Conservation (phyloP, 2,113 vertebrate species). For the Grallaria varia region DNA sequence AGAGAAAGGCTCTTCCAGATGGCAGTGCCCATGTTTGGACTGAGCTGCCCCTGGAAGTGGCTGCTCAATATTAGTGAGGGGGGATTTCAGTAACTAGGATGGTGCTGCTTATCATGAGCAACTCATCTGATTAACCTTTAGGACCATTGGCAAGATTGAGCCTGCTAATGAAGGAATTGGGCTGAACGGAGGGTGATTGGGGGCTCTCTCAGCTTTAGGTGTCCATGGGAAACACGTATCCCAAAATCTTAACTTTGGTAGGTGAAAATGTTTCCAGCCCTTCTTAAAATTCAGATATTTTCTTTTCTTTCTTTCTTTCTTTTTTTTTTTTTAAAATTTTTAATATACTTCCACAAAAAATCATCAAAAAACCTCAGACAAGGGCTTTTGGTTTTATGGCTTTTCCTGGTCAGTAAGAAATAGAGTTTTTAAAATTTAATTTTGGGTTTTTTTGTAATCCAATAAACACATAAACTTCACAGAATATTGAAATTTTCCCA, state of each 20-base stretch:
- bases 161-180: not conserved
- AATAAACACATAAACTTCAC: slow-evolving; percentile 23
- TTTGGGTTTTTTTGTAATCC: not conserved
- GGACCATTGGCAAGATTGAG: not conserved
- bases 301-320: not conserved
- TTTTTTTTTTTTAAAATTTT: not conserved
- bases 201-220: not conserved
- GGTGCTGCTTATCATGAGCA: not conserved
- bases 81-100: not conserved
- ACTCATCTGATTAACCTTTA: not conserved
- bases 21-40: fast-evolving
- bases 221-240: not conserved
- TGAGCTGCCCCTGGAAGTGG: not conserved
- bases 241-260: not conserved
- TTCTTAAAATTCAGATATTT: not conserved
- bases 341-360: not conserved
- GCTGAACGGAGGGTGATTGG: not conserved
- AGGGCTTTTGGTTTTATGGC: not conserved
- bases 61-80: not conserved
- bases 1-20: not conserved
- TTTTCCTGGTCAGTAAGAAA: slow-evolving; percentile 5
- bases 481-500: slow-evolving; percentile 52
- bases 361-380: not conserved
- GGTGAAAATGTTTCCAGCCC: not conserved
- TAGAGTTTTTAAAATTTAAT: slow-evolving; percentile 17